Conservation (phyloP, 1,140 invertebrate species). For the Cotesia typhae region DNA sequence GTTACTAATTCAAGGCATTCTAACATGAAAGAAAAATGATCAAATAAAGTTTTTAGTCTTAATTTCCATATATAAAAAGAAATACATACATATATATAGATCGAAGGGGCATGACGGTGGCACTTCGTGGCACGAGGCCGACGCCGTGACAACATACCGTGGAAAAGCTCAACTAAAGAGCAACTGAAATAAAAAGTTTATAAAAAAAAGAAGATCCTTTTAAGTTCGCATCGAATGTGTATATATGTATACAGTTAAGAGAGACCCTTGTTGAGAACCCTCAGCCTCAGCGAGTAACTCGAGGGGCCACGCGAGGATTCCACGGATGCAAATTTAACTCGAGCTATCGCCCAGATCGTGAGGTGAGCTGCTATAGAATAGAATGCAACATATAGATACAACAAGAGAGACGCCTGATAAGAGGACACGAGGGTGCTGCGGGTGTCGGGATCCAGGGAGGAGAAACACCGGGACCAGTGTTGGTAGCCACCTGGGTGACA, state of each 20-base stretch:
- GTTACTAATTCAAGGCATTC: no score
- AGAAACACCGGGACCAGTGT: constrained; percentile 23
- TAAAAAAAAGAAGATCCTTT: background rate
- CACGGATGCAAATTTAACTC: constrained; percentile 61
- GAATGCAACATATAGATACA: no score
- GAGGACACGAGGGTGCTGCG: constrained; percentile 28
- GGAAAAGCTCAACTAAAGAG: constrained; percentile 19
- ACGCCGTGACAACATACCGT: constrained; percentile 18
- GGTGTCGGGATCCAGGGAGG: constrained; percentile 27
- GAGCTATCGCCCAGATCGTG: constrained; percentile 59
- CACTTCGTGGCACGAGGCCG: constrained; percentile 23
- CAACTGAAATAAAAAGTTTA: no score
- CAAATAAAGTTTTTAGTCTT: no score
- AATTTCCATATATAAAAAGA: no score
- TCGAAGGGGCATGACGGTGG: constrained; percentile 4
- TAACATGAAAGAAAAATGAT: no score
- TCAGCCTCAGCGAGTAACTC: background rate
- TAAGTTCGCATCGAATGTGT: background rate
- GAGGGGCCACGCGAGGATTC: constrained; percentile 56
- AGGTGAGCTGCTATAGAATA: constrained; percentile 33
- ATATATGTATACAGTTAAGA: constrained; percentile 5
- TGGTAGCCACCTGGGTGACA: background rate
- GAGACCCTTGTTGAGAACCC: constrained; percentile 12
- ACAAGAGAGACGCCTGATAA: constrained; percentile 38
- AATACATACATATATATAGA: background rate